Evolutionary conservation across 64 coral and sea anemone species (phyloP).

Genomic region (Montipora foliosa): DNA sequence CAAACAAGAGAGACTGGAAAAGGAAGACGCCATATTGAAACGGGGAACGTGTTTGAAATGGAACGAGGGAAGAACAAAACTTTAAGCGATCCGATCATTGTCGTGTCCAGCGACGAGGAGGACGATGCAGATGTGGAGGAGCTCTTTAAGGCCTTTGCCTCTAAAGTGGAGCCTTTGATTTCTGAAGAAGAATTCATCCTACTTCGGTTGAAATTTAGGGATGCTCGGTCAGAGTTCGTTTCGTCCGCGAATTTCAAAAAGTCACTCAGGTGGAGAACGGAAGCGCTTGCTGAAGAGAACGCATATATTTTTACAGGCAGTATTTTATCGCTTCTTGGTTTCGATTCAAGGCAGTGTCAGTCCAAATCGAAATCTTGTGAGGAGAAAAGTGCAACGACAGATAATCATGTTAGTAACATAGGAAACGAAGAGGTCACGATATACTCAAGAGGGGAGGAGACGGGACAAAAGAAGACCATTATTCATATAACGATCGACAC

Average conservation of each 20-base stretch:
- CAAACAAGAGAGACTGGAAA: neutral
- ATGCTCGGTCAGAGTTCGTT: conserved; percentile 58
- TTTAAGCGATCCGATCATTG: conserved; percentile 5
- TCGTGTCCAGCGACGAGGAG: conserved; percentile 82
- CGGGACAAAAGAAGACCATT: neutral
- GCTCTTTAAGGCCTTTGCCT: conserved; percentile 78
- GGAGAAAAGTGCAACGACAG: neutral
- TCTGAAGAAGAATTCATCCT: conserved; percentile 60
- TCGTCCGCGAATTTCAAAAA: conserved; percentile 74
- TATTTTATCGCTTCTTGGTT: conserved; percentile 36
- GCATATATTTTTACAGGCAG: conserved; percentile 72
- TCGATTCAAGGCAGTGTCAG: conserved; percentile 8
- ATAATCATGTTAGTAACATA: neutral
- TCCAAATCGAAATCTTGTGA: neutral
- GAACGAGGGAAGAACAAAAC: neutral
- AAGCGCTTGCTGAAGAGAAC: conserved; percentile 40
- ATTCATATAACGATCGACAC: neutral
- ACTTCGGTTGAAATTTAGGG: conserved; percentile 70
- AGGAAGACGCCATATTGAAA: conserved; percentile 18
- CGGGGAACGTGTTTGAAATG: neutral
- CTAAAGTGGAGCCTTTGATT: conserved; percentile 61
- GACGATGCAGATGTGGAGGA: conserved; percentile 65
- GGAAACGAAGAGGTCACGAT: neutral
- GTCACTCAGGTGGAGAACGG: conserved; percentile 50
- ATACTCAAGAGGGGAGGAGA: neutral